phyloP scores from a whole-genome alignment of 2,113 vertebrate species.

The Rafetus swinhoei region DNA sequence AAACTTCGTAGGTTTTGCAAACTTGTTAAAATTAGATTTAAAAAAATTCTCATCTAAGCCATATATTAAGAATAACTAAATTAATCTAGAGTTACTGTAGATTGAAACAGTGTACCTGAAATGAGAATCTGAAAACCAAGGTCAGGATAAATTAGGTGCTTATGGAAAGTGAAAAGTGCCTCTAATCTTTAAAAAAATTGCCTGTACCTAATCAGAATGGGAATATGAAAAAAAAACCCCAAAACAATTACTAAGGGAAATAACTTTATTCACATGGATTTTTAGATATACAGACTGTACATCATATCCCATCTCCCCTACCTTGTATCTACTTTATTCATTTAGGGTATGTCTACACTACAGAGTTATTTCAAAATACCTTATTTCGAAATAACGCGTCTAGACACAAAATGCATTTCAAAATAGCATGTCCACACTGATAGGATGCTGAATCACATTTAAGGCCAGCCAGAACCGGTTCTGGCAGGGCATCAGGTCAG shows the following conservation, averaged over 20 bases:
- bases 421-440: too few species aligned
- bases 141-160: rapidly evolving
- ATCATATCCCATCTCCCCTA: rapidly evolving
- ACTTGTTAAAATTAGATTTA: too few species aligned
- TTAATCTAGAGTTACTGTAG: not conserved
- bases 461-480: too few species aligned
- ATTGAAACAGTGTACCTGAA: not conserved
- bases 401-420: too few species aligned
- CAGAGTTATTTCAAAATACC: too few species aligned
- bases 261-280: rapidly evolving
- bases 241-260: not conserved
- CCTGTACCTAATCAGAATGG: not conserved
- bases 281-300: not conserved
- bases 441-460: too few species aligned
- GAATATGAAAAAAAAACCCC: not conserved
- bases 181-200: not conserved
- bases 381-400: too few species aligned
- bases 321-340: not conserved
- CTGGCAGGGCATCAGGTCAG: too few species aligned
- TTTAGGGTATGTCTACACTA: too few species aligned
- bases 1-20: not conserved
- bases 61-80: not conserved
- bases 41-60: not conserved
- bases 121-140: not conserved
- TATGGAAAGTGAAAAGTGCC: not conserved